Percentiles rank a stretch among this genome's conserved stretches.
phyloP scores from a whole-genome alignment of 2,888 invertebrate species.

The Drosophila emarginata region DNA sequence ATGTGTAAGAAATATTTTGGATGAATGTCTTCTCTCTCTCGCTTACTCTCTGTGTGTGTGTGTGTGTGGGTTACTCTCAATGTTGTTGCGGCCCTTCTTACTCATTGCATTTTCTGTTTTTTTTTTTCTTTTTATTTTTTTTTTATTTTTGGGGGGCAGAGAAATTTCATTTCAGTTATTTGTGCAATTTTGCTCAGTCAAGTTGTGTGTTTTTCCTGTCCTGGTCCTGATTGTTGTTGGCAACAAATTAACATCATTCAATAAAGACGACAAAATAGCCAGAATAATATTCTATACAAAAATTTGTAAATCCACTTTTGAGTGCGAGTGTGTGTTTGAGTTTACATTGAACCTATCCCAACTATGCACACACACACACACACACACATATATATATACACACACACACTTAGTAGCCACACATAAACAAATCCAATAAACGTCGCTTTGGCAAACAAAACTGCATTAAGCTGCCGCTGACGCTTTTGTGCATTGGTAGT shows the following conservation, averaged over 20 bases:
- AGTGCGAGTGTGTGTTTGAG: not conserved
- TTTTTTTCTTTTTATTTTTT: not conserved
- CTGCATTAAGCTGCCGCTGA: conserved; percentile 45
- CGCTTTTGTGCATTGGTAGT: not conserved
- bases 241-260: conserved; percentile 44
- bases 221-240: conserved; percentile 11
- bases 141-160: conserved; percentile 37
- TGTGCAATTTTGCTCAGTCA: conserved; percentile 76
- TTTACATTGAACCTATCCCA: conserved; percentile 16
- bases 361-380: conserved; percentile 4
- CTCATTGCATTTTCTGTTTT: conserved; percentile 17
- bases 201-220: conserved; percentile 68
- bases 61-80: conserved; percentile 15
- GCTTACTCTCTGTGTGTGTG: conserved; percentile 1
- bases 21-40: conserved; percentile 39
- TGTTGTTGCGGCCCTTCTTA: conserved; percentile 38
- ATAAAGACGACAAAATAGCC: conserved; percentile 32
- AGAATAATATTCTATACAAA: conserved; percentile 14
- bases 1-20: conserved; percentile 35
- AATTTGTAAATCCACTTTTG: conserved; percentile 10
- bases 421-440: conserved; percentile 33
- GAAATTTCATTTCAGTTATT: conserved; percentile 73
- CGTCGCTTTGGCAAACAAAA: conserved; percentile 37
- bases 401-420: not conserved
- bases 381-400: not conserved